Base-by-base conservation (phyloP, 2,113 vertebrate genomes). In the Aspiorhynchus laticeps region DNA sequence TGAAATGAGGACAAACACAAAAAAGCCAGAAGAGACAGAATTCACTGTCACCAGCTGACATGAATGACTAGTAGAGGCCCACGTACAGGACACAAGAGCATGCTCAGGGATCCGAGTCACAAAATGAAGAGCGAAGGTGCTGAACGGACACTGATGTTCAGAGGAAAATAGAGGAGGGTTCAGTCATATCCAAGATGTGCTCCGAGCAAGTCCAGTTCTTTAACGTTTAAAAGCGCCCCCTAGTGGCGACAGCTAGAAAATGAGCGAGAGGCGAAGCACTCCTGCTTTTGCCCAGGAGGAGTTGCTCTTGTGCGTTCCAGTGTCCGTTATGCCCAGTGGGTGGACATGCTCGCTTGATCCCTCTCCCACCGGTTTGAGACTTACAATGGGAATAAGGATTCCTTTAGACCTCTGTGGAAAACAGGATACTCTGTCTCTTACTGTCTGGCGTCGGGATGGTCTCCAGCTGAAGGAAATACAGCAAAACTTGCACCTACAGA, bases 401-500 rank as follows among this genome's bases (percentile, higher is more conserved):
- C 3, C 28, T 91, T 93, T 96, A 99, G 90, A 99, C 98, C 93
- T 99, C 98, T 0, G 98, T 99, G 91, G 98, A 99, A 91, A 99
- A 99, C 31, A 99, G 97, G 91, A 99, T 96, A 90, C 98, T 99
- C 93, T 99, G 98, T 82, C 98, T 95, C 93, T 99, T 99, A 93
- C 98, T 98, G 94, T 99, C 98, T 0, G 98, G 97, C 2, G 98
- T 97, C 1, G 98, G 98, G 82, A 99, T 97, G 41, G 97, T 97
- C 93, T 99, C 98, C 89, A 99, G 93, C 92, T 99, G 98, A 84
- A 99, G 96, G 92, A 99, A 99, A 91, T 99, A 99, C 86, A 99
- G 95, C 91, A 99, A 93, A 91, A 99, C 98, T 90, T 99, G 98
- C 90, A 99, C 98, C 98, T 99, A 93, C 28, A 73, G 33, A 80